Percentiles rank a stretch among this genome's conserved stretches.
Evolutionary conservation across 2,888 invertebrate species (phyloP).

Genomic region (Onchidella celtica): DNA sequence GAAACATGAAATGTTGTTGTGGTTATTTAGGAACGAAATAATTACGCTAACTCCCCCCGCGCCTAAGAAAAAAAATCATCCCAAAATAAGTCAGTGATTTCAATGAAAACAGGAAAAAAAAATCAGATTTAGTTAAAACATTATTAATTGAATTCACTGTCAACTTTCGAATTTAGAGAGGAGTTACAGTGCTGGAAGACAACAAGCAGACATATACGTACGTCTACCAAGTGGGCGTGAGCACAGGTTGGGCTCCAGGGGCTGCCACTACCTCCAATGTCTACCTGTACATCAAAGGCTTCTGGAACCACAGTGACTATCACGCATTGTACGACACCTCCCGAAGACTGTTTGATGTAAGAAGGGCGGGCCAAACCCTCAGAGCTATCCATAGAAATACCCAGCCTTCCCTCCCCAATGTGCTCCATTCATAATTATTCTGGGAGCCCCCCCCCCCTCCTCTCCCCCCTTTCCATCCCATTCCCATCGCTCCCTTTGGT

Average conservation of each 20-base stretch:
- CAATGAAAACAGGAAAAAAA: background rate
- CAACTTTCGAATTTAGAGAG: conserved; percentile 58
- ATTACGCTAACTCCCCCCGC: too few species aligned
- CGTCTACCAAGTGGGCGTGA: conserved; percentile 68
- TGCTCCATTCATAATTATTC: too few species aligned
- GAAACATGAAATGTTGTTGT: too few species aligned
- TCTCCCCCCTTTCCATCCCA: too few species aligned
- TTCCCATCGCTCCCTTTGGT: too few species aligned
- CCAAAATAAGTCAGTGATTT: too few species aligned
- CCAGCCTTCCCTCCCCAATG: too few species aligned
- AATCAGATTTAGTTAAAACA: background rate
- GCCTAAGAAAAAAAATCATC: too few species aligned
- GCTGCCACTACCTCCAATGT: conserved; percentile 72
- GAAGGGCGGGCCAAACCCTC: background rate
- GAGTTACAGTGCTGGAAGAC: conserved; percentile 62
- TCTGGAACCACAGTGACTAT: background rate
- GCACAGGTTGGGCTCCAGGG: conserved; percentile 71
- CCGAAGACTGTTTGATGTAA: conserved; percentile 16
- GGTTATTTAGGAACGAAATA: too few species aligned
- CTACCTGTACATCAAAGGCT: conserved; percentile 60
- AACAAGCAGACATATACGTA: conserved; percentile 58
- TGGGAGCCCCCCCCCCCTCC: too few species aligned
- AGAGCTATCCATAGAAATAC: too few species aligned
- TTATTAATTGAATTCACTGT: background rate
- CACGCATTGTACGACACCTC: conserved; percentile 8